Base-by-base conservation (phyloP, 2,797 vertebrate genomes). In the Hippopotamyrus pictus region DNA sequence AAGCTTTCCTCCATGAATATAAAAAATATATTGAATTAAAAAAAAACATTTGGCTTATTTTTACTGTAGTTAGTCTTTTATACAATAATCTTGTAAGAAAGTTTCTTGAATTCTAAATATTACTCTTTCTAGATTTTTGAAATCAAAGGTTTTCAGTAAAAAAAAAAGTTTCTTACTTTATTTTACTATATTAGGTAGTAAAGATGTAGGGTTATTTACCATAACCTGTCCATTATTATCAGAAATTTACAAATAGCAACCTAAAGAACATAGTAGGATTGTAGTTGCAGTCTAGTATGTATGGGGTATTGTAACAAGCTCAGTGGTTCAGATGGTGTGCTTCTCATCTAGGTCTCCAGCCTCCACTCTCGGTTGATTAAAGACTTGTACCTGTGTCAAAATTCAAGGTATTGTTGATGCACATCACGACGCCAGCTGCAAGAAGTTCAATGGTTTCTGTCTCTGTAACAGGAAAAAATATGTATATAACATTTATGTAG, bases 121-220 rank as follows among this genome's bases (percentile, higher is more conserved):
- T 99, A 99, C 98, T 99, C 98, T 99, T 99, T 99, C 98, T 99
- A 99, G 98, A 99, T 99, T 99, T 99, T 99, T 99, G 97, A 98
- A 99, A 99, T 98, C 97, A 94, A 99, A 99, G 97, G 97, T 99
- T 99, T 99, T 99, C 98, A 98, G 98, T 99, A 99, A 99, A 97
- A 88, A 97, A 99, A 62, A 99, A 79, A 79, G 96, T 99, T 99
- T 99, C 98, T 98, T 99, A 99, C 98, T 99, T 99, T 99, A 99
- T 99, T 99, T 99, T 99, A 99, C 98, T 99, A 99, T 99, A 97
- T 98, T 99, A 99, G 98, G 98, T 99, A 98, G 98, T 98, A 99
- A 99, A 97, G 92, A 97, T 97, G 96, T 98, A 98, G 95, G 97
- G 98, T 98, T 98, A 98, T 98, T 97, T 97, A 97, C 97, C 96